phyloP scores from a whole-genome alignment of 1,140 invertebrate species.

The Heliconius hewitsoni region DNA sequence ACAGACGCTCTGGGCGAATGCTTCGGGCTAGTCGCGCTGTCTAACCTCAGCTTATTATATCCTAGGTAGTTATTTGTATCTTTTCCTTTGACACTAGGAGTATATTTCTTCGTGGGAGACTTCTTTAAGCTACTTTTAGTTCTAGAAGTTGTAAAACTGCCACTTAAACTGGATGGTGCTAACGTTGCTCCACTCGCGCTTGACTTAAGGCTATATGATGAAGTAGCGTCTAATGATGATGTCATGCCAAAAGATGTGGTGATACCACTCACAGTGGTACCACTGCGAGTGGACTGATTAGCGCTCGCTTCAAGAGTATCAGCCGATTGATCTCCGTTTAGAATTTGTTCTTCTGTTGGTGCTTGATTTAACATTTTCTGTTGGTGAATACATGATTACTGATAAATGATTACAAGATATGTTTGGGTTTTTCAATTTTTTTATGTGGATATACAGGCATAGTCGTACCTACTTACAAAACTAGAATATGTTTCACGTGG shows the following conservation, averaged over 20 bases:
- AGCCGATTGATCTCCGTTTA: constrained; percentile 60
- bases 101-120: constrained; percentile 70
- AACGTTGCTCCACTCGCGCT: constrained; percentile 63
- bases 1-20: constrained; percentile 64
- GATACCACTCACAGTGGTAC: constrained; percentile 59
- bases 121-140: constrained; percentile 76
- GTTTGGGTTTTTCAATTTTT: too few species aligned
- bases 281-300: constrained; percentile 60
- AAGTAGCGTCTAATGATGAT: constrained; percentile 66
- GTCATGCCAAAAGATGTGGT: constrained; percentile 66
- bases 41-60: constrained; percentile 76
- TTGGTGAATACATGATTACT: background rate
- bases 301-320: constrained; percentile 63
- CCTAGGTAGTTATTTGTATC: constrained; percentile 66
- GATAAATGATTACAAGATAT: background rate
- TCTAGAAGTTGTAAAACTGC: constrained; percentile 66
- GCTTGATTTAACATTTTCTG: constrained; percentile 77
- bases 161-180: constrained; percentile 68
- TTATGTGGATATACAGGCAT: too few species aligned
- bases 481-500: background rate
- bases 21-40: constrained; percentile 78
- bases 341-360: constrained; percentile 68
- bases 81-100: constrained; percentile 60
- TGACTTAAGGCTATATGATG: constrained; percentile 72
- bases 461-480: too few species aligned